phyloP scores from a whole-genome alignment of 2,888 invertebrate genomes.

The Dynastes hyllus region DNA sequence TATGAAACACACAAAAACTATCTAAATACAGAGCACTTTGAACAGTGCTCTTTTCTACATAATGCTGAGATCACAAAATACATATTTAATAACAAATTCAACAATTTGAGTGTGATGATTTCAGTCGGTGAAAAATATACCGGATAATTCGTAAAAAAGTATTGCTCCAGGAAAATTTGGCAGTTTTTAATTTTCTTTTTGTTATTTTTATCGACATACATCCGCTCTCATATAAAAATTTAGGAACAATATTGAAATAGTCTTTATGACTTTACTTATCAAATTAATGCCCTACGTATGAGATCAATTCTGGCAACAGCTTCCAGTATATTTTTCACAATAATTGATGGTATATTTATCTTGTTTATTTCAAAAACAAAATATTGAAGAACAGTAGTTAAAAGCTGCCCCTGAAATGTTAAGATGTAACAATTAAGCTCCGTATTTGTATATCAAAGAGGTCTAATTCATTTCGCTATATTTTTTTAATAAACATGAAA shows the following conservation, averaged over 20 bases:
- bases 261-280: slow-evolving; percentile 44
- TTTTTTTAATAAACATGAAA: neutral
- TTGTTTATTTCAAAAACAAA: slow-evolving; percentile 31
- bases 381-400: slow-evolving; percentile 37
- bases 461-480: neutral
- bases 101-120: slow-evolving; percentile 61
- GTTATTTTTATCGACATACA: slow-evolving; percentile 25
- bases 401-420: slow-evolving; percentile 37
- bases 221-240: slow-evolving; percentile 39
- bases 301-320: slow-evolving; percentile 49
- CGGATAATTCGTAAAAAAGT: slow-evolving; percentile 41
- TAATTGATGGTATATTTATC: slow-evolving; percentile 36
- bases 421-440: slow-evolving; percentile 22
- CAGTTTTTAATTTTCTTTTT: slow-evolving; percentile 40
- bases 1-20: slow-evolving; percentile 68
- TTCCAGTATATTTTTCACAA: slow-evolving; percentile 49
- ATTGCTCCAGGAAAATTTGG: slow-evolving; percentile 48
- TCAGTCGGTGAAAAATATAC: slow-evolving; percentile 44
- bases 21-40: slow-evolving; percentile 63
- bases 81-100: slow-evolving; percentile 70
- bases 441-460: slow-evolving; percentile 37
- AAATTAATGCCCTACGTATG: slow-evolving; percentile 52
- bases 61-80: slow-evolving; percentile 72
- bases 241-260: slow-evolving; percentile 51
- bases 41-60: slow-evolving; percentile 68